Evolutionary conservation across 2,888 invertebrate genomes (phyloP).

Genomic region (Polydrusus cervinus): DNA sequence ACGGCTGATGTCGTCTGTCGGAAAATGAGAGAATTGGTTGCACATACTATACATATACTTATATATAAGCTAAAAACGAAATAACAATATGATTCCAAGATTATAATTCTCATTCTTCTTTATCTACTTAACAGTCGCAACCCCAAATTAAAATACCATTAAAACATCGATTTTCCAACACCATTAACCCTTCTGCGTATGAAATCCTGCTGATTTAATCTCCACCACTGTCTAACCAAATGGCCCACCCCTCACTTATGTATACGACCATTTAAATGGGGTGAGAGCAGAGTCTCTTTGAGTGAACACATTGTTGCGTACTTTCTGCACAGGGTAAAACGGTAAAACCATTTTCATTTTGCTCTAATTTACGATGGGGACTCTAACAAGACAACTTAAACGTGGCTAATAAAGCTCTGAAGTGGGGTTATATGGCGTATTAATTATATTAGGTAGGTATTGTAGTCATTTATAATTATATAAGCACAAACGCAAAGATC

Average conservation of each 20-base stretch:
- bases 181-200: conserved; percentile 14
- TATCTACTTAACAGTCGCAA: neutral
- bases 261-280: conserved; percentile 66
- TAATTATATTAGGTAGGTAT: too few species aligned
- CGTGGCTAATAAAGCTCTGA: neutral
- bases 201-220: conserved; percentile 15
- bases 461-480: neutral
- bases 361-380: neutral
- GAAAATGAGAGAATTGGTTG: too few species aligned
- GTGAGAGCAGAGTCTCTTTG: conserved; percentile 57
- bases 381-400: neutral
- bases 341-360: conserved; percentile 11
- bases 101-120: neutral
- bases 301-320: conserved; percentile 22
- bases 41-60: too few species aligned
- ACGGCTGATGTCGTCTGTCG: too few species aligned
- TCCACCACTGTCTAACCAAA: conserved; percentile 34
- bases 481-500: neutral
- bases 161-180: neutral
- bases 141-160: neutral
- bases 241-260: conserved; percentile 51
- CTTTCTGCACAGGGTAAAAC: conserved; percentile 16
- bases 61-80: too few species aligned
- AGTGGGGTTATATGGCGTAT: too few species aligned
- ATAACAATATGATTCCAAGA: too few species aligned